A percentile compares a stretch with the other conserved stretches of the same genome.
phyloP scores from a whole-genome alignment of 2,888 invertebrate genomes.

The Coronaproctus castanopsis region DNA sequence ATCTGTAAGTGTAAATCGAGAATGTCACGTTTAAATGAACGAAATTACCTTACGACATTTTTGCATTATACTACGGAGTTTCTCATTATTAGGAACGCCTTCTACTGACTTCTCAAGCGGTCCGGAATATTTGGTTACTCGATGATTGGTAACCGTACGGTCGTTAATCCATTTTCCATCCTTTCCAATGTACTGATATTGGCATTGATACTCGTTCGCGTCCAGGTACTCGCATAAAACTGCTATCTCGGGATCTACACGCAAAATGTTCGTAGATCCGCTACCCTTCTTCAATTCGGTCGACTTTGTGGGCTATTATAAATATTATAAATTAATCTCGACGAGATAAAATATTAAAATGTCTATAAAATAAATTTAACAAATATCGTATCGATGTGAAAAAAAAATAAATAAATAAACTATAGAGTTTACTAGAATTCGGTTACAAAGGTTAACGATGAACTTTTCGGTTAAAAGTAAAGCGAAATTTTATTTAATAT shows the following conservation, averaged over 20 bases:
- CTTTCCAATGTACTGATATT: not conserved
- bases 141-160: not conserved
- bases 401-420: too few relatives aligned
- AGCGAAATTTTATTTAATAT: too few relatives aligned
- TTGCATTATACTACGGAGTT: not conserved
- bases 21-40: too few relatives aligned
- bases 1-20: too few relatives aligned
- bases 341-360: too few relatives aligned
- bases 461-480: too few relatives aligned
- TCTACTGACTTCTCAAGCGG: not conserved
- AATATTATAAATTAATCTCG: too few relatives aligned
- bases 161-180: not conserved
- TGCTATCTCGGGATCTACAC: not conserved
- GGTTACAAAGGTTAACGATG: too few relatives aligned
- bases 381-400: too few relatives aligned
- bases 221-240: not conserved
- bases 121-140: not conserved
- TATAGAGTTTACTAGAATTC: too few relatives aligned
- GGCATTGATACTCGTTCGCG: not conserved
- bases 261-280: not conserved
- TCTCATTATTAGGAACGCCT: not conserved
- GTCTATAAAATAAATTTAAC: too few relatives aligned
- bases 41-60: not conserved
- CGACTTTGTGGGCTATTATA: not conserved
- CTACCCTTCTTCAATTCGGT: not conserved